phyloP scores from a whole-genome alignment of 2,888 invertebrate genomes.

The Apotomis turbidana region DNA sequence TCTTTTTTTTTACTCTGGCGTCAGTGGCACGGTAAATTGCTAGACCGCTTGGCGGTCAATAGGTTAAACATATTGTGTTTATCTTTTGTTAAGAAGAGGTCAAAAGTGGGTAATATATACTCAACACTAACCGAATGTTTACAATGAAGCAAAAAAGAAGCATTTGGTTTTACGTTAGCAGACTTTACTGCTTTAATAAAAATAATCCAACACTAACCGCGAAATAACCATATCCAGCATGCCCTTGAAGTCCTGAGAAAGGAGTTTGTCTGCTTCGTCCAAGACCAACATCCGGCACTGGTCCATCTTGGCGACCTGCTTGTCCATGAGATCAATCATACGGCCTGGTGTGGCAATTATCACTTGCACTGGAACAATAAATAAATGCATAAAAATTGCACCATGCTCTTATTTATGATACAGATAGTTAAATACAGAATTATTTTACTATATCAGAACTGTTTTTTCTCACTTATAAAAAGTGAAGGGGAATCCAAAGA shows the following conservation, averaged over 20 bases:
- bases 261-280: slow-evolving; percentile 99
- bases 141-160: too few relatives aligned
- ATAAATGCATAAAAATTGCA: slow-evolving; percentile 1
- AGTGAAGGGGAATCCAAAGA: slow-evolving; percentile 40
- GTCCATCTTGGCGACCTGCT: slow-evolving; percentile 96
- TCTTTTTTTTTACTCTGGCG: too few relatives aligned
- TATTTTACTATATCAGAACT: slow-evolving; percentile 23
- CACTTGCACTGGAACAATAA: slow-evolving; percentile 91
- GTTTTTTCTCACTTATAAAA: slow-evolving; percentile 36
- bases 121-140: too few relatives aligned
- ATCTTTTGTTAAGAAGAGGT: too few relatives aligned
- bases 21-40: too few relatives aligned
- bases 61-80: too few relatives aligned
- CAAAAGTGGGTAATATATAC: too few relatives aligned
- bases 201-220: slow-evolving; percentile 56
- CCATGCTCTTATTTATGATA: not conserved
- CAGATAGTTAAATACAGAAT: not conserved
- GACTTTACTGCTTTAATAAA: too few relatives aligned
- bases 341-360: slow-evolving; percentile 99
- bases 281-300: slow-evolving; percentile 98
- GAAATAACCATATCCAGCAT: slow-evolving; percentile 99
- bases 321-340: slow-evolving; percentile 99
- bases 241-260: slow-evolving; percentile 99
- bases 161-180: too few relatives aligned
- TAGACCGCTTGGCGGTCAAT: too few relatives aligned